Evolutionary conservation across 2,888 invertebrate genomes (phyloP), one percentile per base, ranked within the genome.

Genomic region (Endomychus coccineus): DNA sequence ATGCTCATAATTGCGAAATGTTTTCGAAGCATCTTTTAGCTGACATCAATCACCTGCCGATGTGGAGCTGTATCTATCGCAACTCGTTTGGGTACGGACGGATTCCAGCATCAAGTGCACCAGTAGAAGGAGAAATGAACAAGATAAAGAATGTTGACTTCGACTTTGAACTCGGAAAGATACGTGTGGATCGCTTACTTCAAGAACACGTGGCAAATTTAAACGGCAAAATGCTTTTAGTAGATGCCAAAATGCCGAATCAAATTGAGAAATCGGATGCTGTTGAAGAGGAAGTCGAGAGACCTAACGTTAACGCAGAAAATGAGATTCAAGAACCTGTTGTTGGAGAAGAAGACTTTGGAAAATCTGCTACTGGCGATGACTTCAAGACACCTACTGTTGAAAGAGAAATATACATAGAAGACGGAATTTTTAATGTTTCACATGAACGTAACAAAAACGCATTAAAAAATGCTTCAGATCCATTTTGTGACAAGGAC

Each of bases 201-300:
- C 6, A 19, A 19, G 7, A 7, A 6, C 19, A 36, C 35, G 46
- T 47, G 50, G 36, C 44, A 47, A 33, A 44, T 42, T 22, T 36
- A 40, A 23, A 52, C 7, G 19, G 19, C 29, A 4, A 28, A 28
- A 28, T 28, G 29, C 10, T 13, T 4, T 7, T 28, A 5, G 29
- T 28, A 6, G 14, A 28, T 4, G 29, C 29, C 15, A 12, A 28
- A 7, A 5, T 28, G 16, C 10, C 14, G 13, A 15, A 28, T 28
- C 10, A 28, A 28, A n/a, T n/a, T n/a, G 7, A 25, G 25, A 11
- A 10, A 7, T 10, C 10, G 25, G 25, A 25, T 10, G 12, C 6
- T 25, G 25, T 5, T 7, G 25, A 10, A 25, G 25, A 25, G 12
- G 10, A 25, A 9, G 21, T n/a, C n/a, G n/a, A n/a, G n/a, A n/a